A percentile compares a stretch with the other conserved stretches of the same genome.
Conservation (phyloP, 2,888 invertebrate species). For the Pandemis cinnamomeana region DNA sequence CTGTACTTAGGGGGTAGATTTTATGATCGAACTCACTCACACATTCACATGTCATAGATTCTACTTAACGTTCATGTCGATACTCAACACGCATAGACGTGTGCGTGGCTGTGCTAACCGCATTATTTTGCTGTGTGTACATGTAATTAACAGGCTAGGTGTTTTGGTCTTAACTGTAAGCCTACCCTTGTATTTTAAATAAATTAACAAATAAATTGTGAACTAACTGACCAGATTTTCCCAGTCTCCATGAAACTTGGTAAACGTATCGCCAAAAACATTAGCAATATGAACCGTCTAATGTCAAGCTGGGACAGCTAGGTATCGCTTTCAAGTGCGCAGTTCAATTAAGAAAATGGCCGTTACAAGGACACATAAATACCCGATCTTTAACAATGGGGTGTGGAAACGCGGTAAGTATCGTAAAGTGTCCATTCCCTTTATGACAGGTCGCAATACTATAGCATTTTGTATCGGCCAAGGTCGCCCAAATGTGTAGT, state of each 20-base stretch:
- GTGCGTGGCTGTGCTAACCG: too few relatives aligned
- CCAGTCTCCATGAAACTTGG: neutral
- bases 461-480: neutral
- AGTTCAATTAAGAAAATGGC: constrained; percentile 44
- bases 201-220: too few relatives aligned
- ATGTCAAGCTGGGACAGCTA: constrained; percentile 10
- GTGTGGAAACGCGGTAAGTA: constrained; percentile 32
- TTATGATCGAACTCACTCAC: too few relatives aligned
- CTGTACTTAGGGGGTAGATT: too few relatives aligned
- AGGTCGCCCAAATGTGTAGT: neutral
- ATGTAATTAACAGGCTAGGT: too few relatives aligned
- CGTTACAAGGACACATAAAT: constrained; percentile 33
- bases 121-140: too few relatives aligned
- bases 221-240: neutral
- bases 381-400: constrained; percentile 32
- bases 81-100: too few relatives aligned
- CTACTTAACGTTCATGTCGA: too few relatives aligned
- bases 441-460: constrained; percentile 13
- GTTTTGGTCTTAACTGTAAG: too few relatives aligned
- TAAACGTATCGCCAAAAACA: constrained; percentile 13
- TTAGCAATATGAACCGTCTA: constrained; percentile 24
- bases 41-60: too few relatives aligned
- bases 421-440: constrained; percentile 31
- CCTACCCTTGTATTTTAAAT: too few relatives aligned
- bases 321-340: constrained; percentile 23